A percentile compares a stretch with the other conserved stretches of the same genome.
phyloP scores from a whole-genome alignment of 2,888 invertebrate genomes.

The Sceliomorpha sp. region DNA sequence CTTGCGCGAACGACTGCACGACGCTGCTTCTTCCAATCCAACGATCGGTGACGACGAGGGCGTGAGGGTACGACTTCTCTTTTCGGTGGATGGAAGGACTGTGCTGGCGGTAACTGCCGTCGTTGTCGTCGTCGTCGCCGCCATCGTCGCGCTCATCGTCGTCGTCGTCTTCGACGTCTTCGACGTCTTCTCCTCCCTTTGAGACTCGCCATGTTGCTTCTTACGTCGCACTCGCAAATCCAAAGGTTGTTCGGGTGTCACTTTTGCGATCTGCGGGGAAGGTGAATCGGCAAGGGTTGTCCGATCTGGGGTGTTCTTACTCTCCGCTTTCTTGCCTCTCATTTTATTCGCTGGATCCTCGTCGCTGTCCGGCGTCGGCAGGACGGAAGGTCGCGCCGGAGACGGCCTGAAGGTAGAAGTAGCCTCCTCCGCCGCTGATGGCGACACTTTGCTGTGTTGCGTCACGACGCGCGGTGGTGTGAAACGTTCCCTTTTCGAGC shows the following conservation, averaged over 20 bases:
- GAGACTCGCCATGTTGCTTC: constrained; percentile 59
- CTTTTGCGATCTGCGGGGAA: constrained; percentile 20
- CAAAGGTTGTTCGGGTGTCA: constrained; percentile 70
- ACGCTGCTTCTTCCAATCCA: constrained; percentile 33
- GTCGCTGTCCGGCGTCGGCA: constrained; percentile 69
- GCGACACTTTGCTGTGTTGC: constrained; percentile 83
- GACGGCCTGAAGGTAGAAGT: constrained; percentile 84
- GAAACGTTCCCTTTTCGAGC: constrained; percentile 82
- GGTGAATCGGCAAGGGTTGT: constrained; percentile 21
- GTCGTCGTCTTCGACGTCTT: too few species aligned
- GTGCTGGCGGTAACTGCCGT: too few species aligned
- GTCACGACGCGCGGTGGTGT: constrained; percentile 83
- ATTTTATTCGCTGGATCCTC: constrained; percentile 61
- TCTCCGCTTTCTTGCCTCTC: constrained; percentile 17
- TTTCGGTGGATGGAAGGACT: constrained; percentile 20
- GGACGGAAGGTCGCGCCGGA: constrained; percentile 83
- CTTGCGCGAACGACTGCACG: constrained; percentile 9
- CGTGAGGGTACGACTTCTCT: constrained; percentile 54
- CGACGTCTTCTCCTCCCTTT: constrained; percentile 13
- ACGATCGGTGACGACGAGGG: constrained; percentile 39
- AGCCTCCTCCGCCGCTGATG: constrained; percentile 86
- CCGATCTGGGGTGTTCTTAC: constrained; percentile 24
- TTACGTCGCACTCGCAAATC: constrained; percentile 73
- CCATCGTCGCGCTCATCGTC: too few species aligned
- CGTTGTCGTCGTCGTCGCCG: too few species aligned